Evolutionary conservation across 2,888 invertebrate genomes (phyloP).

Genomic region (Standfussiana lucernea): DNA sequence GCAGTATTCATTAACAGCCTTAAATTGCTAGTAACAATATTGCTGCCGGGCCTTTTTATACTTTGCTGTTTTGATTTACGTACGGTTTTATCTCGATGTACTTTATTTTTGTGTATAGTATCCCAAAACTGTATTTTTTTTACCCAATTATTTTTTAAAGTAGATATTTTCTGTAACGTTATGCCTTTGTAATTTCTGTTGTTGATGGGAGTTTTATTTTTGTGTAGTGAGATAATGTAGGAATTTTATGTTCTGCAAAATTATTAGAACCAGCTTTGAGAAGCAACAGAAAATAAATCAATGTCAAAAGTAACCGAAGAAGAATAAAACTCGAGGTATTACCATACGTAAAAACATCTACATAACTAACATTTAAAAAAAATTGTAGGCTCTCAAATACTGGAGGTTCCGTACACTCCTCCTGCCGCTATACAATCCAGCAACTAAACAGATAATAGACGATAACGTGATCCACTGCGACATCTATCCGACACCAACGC

Average conservation of each 20-base stretch:
- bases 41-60: conserved; percentile 41
- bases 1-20: conserved; percentile 32
- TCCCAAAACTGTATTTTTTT: not conserved
- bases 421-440: conserved; percentile 95
- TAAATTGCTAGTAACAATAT: conserved; percentile 36
- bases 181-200: not conserved
- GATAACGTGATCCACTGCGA: conserved; percentile 94
- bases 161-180: not conserved
- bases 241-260: not conserved
- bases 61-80: conserved; percentile 40
- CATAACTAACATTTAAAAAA: conserved; percentile 11
- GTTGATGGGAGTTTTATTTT: not conserved
- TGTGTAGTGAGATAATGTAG: not conserved
- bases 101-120: not conserved
- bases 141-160: not conserved
- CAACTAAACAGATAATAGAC: conserved; percentile 94
- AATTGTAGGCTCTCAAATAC: conserved; percentile 93
- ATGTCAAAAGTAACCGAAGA: not conserved
- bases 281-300: not conserved
- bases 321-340: not conserved
- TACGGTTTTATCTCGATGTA: conserved; percentile 16
- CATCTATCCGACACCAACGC: conserved; percentile 93
- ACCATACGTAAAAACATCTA: conserved; percentile 17
- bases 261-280: not conserved
- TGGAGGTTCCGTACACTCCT: conserved; percentile 98